Base-by-base conservation (phyloP, 2,888 invertebrate species). In the Parnassius glacialis region DNA sequence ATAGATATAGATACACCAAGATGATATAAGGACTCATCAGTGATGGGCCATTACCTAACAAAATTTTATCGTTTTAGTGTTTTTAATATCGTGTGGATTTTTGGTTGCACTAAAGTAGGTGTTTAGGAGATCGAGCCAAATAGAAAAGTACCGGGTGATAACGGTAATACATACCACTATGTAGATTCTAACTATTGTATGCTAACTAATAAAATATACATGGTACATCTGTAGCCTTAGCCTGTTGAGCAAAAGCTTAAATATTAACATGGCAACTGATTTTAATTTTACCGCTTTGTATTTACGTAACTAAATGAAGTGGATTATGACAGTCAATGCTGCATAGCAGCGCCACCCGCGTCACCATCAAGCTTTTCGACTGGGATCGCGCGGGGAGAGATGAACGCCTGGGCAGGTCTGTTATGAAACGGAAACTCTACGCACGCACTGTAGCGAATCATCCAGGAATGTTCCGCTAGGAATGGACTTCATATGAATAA, bases 331-430 rank as follows among this genome's bases (percentile, higher is more conserved):
- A 91, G 91, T 90, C 83, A 70, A 78, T 89, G 82, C 80, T 84
- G 74, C 80, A 81, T 71, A 75, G 83, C 81, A 79, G 77, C 76
- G 80, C 78, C 68, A 67, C 78, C 79, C 73, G 72, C 69, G 75
- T 80, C 69, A 74, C 75, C 79, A 93, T 96, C 81, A 92, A 92
- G 83, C 94, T 98, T 76, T 97, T 93, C 94, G 98, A 98, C 94
- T 96, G 97, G 94, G 98, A 98, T 93, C 95, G 95, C 80, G 95
- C 96, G 74, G 96, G 95, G 82, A 94, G 95, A 84, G 98, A 98
- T 92, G 98, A 98, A 92, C 94, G 95, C 77, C 94, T 98, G 78
- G 98, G 98, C 94, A 97, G 97, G 97, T 96, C 92, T 89, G 93
- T 88, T 75, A 55, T n/a, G 42, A 52, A 53, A 59, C 50, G 50